A percentile compares a stretch with the other conserved stretches of the same genome.
phyloP scores from a whole-genome alignment of 2,888 invertebrate genomes.

The Psylliodes chrysocephalus region DNA sequence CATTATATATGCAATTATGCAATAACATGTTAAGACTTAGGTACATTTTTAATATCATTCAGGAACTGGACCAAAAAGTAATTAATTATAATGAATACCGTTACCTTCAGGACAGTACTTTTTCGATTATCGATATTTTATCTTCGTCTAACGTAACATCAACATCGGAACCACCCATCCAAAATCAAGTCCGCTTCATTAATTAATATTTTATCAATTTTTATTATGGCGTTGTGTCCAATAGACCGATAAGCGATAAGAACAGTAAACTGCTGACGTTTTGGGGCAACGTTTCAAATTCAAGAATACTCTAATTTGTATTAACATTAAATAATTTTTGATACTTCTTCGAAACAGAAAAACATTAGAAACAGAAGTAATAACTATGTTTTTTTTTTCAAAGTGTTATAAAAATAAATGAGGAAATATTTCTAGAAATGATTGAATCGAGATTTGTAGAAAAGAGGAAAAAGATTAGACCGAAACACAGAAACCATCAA shows the following conservation, averaged over 20 bases:
- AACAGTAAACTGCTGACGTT: conserved; percentile 45
- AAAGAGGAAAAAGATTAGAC: no score
- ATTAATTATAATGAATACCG: conserved; percentile 22
- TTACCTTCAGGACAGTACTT: conserved; percentile 9
- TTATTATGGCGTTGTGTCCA: conserved; percentile 6
- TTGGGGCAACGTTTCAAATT: no score
- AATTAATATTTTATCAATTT: conserved; percentile 20
- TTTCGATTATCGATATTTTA: conserved; percentile 25
- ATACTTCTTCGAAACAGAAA: no score
- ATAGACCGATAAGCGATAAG: conserved; percentile 37
- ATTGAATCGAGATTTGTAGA: no score
- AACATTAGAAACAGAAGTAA: no score
- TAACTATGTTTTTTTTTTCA: no score
- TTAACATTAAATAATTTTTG: no score
- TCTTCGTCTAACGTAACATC: conserved; percentile 22
- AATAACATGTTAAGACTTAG: neutral
- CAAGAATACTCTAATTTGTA: no score
- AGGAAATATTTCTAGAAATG: no score
- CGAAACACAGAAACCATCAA: no score
- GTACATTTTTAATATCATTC: neutral
- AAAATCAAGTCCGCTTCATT: conserved; percentile 21
- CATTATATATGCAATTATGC: conserved; percentile 9
- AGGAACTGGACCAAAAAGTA: conserved; percentile 14
- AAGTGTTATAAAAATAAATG: no score
- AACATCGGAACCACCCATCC: conserved; percentile 21